phyloP scores from a whole-genome alignment of 2,797 vertebrate species.

The Etheostoma nigrum region DNA sequence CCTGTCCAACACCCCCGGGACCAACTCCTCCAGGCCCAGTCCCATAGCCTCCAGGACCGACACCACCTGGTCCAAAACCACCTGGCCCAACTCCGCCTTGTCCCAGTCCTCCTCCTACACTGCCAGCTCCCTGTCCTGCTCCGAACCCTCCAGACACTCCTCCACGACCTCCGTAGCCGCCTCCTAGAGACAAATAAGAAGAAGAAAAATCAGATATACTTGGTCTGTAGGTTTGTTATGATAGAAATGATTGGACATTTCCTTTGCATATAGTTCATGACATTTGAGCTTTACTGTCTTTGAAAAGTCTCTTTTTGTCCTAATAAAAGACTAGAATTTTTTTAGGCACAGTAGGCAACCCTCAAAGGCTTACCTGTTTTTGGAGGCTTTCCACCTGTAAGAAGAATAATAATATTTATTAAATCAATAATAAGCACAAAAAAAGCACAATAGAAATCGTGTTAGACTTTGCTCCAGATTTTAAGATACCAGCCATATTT shows the following conservation, averaged over 20 bases:
- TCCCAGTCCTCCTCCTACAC: constrained; percentile 52
- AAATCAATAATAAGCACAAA: not conserved
- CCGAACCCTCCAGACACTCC: constrained; percentile 48
- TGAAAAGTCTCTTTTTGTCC: not conserved
- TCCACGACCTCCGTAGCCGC: constrained; percentile 53
- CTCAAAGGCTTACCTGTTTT: constrained; percentile 73
- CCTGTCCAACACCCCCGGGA: constrained; percentile 61
- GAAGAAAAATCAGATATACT: not conserved
- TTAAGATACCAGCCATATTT: constrained; percentile 6
- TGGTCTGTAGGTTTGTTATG: not conserved
- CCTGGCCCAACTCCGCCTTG: constrained; percentile 42
- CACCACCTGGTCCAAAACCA: constrained; percentile 46
- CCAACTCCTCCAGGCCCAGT: constrained; percentile 55
- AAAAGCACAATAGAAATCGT: constrained; percentile 4
- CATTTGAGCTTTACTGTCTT: not conserved
- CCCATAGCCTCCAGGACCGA: constrained; percentile 48
- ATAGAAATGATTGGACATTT: not conserved
- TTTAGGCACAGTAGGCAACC: no score
- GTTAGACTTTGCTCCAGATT: not conserved
- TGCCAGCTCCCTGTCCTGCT: constrained; percentile 44
- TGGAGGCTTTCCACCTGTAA: constrained; percentile 71
- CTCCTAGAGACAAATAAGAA: constrained; percentile 26
- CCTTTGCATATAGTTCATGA: not conserved
- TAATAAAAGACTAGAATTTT: not conserved
- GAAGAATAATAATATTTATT: not conserved